These are phyloP conservation scores for Plectrocnemia conspersa DNA, from an alignment of 1,140 invertebrate genomes.

Conservation along the genomic window DNA sequence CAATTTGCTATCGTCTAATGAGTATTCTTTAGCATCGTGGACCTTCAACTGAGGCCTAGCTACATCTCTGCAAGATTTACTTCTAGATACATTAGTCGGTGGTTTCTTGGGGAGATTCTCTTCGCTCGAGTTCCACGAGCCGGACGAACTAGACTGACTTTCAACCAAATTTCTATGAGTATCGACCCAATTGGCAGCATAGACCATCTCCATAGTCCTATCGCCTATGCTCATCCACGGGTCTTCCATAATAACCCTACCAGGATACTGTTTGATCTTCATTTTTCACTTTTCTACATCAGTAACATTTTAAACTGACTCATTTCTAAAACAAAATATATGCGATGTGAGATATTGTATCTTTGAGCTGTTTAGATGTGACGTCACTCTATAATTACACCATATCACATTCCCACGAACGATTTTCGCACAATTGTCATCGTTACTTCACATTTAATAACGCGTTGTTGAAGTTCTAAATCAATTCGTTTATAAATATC, in stretches of 20 bases:
- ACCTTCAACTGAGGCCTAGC: constrained; percentile 35
- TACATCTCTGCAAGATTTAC: constrained; percentile 50
- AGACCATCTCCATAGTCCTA: constrained; percentile 67
- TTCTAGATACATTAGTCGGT: constrained; percentile 48
- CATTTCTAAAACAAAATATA: no score
- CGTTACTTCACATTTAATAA: no score
- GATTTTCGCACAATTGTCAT: no score
- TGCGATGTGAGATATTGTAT: no score
- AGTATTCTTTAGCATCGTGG: constrained; percentile 41
- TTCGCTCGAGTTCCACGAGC: constrained; percentile 29
- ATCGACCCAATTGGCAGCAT: constrained; percentile 78
- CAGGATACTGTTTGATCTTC: constrained; percentile 79
- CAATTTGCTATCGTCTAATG: constrained; percentile 38
- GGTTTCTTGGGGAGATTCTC: constrained; percentile 19
- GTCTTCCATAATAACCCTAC: constrained; percentile 70
- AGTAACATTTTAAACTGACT: no score
- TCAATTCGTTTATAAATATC: no score
- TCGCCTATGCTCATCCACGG: constrained; percentile 58
- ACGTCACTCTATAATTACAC: no score
- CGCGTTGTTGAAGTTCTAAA: no score
- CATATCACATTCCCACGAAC: no score
- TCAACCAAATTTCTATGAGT: constrained; percentile 40
- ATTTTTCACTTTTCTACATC: constrained; percentile 57
- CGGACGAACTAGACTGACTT: constrained; percentile 24
- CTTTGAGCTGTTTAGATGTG: no score